Conservation (phyloP, 2,888 invertebrate species). For the Plusia festucae region DNA sequence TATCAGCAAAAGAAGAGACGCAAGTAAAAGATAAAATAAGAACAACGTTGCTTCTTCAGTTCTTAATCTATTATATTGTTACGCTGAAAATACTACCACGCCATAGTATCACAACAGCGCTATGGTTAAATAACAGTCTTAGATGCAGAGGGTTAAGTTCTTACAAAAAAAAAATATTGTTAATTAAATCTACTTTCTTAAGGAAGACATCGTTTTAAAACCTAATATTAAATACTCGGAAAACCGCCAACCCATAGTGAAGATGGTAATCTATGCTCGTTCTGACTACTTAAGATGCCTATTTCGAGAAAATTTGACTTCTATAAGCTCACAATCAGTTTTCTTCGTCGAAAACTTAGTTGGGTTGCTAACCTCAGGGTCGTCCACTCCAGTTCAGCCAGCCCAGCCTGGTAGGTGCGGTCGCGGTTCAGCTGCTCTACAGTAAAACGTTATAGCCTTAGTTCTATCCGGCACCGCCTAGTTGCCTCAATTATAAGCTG, state of each 20-base stretch:
- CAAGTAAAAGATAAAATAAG: no score
- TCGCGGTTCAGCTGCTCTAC: slow-evolving; percentile 3
- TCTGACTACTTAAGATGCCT: background rate
- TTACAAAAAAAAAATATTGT: no score
- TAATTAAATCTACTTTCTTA: no score
- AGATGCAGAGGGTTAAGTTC: no score
- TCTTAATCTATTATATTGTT: no score
- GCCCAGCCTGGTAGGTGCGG: slow-evolving; percentile 2
- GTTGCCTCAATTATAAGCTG: slow-evolving; percentile 31
- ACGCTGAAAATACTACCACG: no score
- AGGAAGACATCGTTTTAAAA: no score
- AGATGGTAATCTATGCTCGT: background rate
- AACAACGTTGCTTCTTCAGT: no score
- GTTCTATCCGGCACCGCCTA: slow-evolving; percentile 42
- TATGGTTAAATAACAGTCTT: no score
- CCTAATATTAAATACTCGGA: no score
- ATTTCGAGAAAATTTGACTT: background rate
- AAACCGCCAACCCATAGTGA: background rate
- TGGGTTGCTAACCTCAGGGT: background rate
- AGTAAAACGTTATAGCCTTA: slow-evolving; percentile 37
- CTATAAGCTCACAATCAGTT: background rate
- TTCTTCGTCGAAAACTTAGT: background rate
- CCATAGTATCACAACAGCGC: no score
- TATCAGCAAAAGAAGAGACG: no score
- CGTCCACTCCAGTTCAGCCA: background rate